These are phyloP conservation scores for Jaculus jaculus DNA, from an alignment of 2,113 vertebrate genomes.

Conservation along the genomic window DNA sequence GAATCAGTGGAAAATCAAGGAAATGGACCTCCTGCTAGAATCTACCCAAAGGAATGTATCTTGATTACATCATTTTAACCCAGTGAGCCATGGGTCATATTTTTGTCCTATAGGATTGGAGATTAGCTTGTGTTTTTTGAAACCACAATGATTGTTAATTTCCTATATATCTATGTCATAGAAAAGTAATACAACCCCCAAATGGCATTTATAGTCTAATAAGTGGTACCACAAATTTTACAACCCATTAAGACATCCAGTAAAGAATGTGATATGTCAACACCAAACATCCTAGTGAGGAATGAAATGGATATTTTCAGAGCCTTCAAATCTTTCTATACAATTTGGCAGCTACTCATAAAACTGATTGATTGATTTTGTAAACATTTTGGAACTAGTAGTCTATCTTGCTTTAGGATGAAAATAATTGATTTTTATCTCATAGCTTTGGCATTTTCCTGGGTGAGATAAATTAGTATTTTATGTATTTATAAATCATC, in stretches of 20 bases:
- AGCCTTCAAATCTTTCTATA: not conserved
- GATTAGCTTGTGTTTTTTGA: conserved; percentile 3
- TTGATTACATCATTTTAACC: not conserved
- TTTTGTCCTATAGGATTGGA: not conserved
- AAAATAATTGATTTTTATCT: conserved; percentile 68
- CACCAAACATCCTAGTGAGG: not conserved
- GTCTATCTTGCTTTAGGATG: conserved; percentile 18
- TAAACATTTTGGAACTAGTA: conserved; percentile 45
- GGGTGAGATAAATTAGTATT: conserved; percentile 52
- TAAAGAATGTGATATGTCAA: not conserved
- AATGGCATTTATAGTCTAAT: conserved; percentile 9
- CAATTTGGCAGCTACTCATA: conserved; percentile 46
- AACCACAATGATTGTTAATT: not conserved
- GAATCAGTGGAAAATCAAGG: not conserved
- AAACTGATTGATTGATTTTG: conserved; percentile 55
- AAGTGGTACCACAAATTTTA: conserved; percentile 26
- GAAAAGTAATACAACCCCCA: not conserved
- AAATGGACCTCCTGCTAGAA: too few relatives aligned
- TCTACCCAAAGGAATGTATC: not conserved
- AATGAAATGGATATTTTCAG: not conserved
- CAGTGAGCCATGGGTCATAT: not conserved
- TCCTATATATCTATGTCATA: not conserved
- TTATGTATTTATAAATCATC: conserved; percentile 64
- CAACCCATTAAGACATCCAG: conserved; percentile 16
- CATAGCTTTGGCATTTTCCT: conserved; percentile 21